Evolutionary conservation across 2,113 vertebrate genomes (phyloP).

Genomic region (Ia io): DNA sequence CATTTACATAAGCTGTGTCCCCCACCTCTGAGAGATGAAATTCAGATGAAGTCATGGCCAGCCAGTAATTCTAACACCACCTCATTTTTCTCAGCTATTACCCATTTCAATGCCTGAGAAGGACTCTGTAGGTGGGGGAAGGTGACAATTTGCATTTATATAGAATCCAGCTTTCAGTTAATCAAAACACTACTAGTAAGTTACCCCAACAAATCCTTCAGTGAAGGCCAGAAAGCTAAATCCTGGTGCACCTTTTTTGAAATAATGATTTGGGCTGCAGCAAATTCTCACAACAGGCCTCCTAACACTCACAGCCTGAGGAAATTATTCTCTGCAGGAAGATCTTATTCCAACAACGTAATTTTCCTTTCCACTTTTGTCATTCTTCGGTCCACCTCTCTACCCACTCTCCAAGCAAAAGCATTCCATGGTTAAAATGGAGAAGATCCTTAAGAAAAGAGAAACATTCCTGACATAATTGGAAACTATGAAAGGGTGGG

Average conservation of each 20-base stretch:
- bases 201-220: constrained; percentile 13
- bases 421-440: not conserved
- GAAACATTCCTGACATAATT: not conserved
- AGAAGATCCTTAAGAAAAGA: not conserved
- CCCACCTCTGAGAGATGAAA: not conserved
- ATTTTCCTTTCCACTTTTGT: not conserved
- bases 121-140: not conserved
- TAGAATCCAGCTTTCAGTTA: constrained; percentile 30
- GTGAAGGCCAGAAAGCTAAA: constrained; percentile 35
- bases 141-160: constrained; percentile 50
- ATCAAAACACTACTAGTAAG: constrained; percentile 32
- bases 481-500: not conserved
- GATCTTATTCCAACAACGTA: not conserved
- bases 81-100: not conserved
- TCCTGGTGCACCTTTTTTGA: not conserved
- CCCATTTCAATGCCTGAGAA: not conserved
- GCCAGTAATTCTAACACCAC: not conserved
- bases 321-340: not conserved
- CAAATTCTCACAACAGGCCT: not conserved
- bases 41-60: not conserved
- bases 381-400: not conserved
- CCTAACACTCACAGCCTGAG: not conserved
- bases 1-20: not conserved
- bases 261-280: not conserved
- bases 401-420: not conserved